phyloP scores from a whole-genome alignment of 2,113 vertebrate genomes.

The Hemicordylus capensis region DNA sequence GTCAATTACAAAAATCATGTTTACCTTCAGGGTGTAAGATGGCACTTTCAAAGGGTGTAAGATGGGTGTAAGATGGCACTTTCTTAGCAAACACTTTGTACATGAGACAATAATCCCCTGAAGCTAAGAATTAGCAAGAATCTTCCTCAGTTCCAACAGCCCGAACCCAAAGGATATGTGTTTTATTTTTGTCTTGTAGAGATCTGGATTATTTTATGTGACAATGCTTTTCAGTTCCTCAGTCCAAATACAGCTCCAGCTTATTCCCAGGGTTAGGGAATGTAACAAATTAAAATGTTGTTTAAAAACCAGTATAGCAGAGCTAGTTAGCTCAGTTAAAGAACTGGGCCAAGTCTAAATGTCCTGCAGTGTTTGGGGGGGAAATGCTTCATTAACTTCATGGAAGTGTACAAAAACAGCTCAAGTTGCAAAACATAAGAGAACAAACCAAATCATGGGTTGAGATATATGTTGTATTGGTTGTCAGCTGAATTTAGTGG shows the following conservation, averaged over 20 bases:
- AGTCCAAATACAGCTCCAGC: neutral
- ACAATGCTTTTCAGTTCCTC: neutral
- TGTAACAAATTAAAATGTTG: neutral
- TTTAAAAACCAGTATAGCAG: neutral
- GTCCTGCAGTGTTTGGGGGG: neutral
- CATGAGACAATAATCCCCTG: conserved; percentile 37
- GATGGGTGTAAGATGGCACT: conserved; percentile 30
- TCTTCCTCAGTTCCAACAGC: neutral
- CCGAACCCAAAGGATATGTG: conserved; percentile 7
- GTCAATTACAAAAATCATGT: conserved; percentile 24
- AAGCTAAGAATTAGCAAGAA: conserved; percentile 1
- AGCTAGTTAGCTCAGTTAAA: neutral
- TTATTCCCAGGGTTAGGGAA: neutral
- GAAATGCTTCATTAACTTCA: too few species aligned
- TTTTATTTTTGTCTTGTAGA: neutral
- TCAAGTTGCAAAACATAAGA: neutral
- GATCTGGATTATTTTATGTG: neutral
- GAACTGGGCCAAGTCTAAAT: neutral
- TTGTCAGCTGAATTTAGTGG: neutral
- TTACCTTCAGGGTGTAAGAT: conserved; percentile 32
- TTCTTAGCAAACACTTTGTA: conserved; percentile 43
- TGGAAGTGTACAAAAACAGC: too few species aligned
- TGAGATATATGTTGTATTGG: neutral
- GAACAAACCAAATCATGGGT: too few species aligned
- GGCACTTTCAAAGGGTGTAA: too few species aligned